Evolutionary conservation across 2,797 vertebrate species (phyloP).

Genomic region (Anomalospiza imberbis): DNA sequence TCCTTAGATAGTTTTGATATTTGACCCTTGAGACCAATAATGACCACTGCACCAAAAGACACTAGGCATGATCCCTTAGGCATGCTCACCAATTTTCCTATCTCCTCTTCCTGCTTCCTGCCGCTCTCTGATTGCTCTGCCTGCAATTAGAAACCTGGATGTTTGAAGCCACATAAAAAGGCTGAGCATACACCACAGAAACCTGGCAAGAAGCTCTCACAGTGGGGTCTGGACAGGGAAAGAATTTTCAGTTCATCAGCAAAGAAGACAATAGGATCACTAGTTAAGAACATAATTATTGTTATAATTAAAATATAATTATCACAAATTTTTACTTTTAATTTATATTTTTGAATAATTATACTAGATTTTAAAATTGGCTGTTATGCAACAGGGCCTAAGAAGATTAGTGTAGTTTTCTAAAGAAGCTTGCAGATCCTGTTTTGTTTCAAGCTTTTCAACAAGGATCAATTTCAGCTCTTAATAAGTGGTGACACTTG

Average conservation of each 20-base stretch:
- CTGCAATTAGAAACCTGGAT: not conserved
- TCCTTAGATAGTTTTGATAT: not conserved
- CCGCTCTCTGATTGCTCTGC: accelerated
- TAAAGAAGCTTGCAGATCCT: not conserved
- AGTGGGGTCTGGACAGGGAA: not conserved
- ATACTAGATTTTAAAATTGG: not conserved
- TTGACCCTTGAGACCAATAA: not conserved
- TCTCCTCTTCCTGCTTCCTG: not conserved
- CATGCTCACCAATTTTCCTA: not conserved
- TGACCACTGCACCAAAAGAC: not conserved
- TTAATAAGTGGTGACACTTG: not conserved
- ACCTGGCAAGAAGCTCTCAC: not conserved
- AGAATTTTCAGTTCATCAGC: not conserved
- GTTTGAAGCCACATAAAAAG: not conserved
- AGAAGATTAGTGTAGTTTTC: not conserved
- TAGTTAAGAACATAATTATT: not conserved
- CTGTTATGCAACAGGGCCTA: not conserved
- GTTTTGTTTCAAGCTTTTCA: not conserved
- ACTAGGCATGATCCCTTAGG: not conserved
- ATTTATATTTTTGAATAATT: not conserved
- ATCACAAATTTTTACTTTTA: not conserved
- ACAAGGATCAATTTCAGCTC: not conserved
- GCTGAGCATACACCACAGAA: not conserved
- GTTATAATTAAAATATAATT: not conserved
- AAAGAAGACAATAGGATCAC: not conserved